Conservation (phyloP, 2,113 vertebrate species). For the Cheilinus undulatus region DNA sequence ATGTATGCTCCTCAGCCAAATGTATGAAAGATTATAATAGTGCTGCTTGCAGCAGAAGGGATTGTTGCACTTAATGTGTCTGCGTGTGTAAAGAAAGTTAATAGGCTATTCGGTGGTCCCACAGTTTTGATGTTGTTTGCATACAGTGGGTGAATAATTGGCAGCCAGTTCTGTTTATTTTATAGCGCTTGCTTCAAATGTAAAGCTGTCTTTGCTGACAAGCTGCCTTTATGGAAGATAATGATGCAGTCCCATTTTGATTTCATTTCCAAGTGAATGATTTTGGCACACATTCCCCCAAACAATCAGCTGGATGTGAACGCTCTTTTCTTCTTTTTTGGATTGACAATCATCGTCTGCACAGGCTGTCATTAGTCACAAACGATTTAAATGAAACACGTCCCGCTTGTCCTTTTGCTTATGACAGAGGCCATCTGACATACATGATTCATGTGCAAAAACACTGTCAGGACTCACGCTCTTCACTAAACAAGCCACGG, state of each 20-base stretch:
- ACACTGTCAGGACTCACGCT: background rate
- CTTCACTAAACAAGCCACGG: background rate
- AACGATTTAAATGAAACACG: conserved; percentile 40
- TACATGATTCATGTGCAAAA: conserved; percentile 42
- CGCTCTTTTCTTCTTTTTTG: conserved; percentile 2
- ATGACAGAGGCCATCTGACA: conserved; percentile 54
- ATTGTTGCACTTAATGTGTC: conserved; percentile 48
- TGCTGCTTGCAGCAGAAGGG: conserved; percentile 61
- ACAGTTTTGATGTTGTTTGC: conserved; percentile 62
- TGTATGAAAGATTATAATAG: conserved; percentile 69
- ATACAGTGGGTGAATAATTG: conserved; percentile 60
- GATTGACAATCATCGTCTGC: conserved; percentile 7
- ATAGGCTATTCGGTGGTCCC: conserved; percentile 55
- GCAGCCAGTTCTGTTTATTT: conserved; percentile 37
- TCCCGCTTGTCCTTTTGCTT: conserved; percentile 28
- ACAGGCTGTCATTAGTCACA: conserved; percentile 34
- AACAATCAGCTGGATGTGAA: conserved; percentile 24
- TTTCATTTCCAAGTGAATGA: conserved; percentile 43
- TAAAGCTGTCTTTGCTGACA: conserved; percentile 43
- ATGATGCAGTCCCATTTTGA: conserved; percentile 31
- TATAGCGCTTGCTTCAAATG: conserved; percentile 39
- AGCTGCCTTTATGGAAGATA: conserved; percentile 40
- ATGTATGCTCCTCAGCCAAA: conserved; percentile 62
- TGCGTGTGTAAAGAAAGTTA: conserved; percentile 47
- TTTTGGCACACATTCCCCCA: conserved; percentile 44